Percentiles rank a stretch among this genome's conserved stretches.
phyloP scores from a whole-genome alignment of 2,888 invertebrate genomes.

The Spilosoma lubricipeda region DNA sequence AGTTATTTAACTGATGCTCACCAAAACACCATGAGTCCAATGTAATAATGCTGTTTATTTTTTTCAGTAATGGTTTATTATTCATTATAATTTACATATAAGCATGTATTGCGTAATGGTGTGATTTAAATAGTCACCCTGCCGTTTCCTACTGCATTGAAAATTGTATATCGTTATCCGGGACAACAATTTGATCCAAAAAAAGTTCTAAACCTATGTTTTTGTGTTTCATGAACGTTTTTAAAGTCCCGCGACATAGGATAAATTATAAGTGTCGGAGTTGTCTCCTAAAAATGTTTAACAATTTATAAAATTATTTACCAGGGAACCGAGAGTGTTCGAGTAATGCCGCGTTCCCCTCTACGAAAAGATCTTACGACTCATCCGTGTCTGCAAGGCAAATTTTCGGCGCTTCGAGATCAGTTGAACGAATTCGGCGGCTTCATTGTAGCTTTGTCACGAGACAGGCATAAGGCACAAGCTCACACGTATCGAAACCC shows the following conservation, averaged over 20 bases:
- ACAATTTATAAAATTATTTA: conserved; percentile 47
- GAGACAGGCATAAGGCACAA: conserved; percentile 82
- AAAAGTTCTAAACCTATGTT: too few relatives aligned
- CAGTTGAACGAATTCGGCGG: conserved; percentile 95
- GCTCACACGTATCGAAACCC: conserved; percentile 94
- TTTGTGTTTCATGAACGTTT: background rate
- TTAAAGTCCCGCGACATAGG: background rate
- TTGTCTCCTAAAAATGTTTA: background rate
- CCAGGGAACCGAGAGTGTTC: conserved; percentile 90
- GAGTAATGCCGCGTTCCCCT: conserved; percentile 90
- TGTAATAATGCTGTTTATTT: too few relatives aligned
- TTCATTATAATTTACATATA: too few relatives aligned
- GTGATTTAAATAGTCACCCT: too few relatives aligned
- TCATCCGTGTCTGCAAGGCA: conserved; percentile 93
- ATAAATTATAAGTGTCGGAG: background rate
- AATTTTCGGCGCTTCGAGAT: conserved; percentile 92
- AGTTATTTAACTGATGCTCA: background rate
- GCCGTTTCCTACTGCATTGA: too few relatives aligned
- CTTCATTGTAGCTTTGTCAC: conserved; percentile 91
- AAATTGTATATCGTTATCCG: too few relatives aligned
- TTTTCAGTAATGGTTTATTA: too few relatives aligned
- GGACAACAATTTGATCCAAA: too few relatives aligned
- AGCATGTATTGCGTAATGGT: too few relatives aligned
- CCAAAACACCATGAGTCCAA: background rate
- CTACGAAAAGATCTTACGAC: conserved; percentile 93